Evolutionary conservation across 2,888 invertebrate species (phyloP).

Genomic region (Spatulosminthurus flaviceps): DNA sequence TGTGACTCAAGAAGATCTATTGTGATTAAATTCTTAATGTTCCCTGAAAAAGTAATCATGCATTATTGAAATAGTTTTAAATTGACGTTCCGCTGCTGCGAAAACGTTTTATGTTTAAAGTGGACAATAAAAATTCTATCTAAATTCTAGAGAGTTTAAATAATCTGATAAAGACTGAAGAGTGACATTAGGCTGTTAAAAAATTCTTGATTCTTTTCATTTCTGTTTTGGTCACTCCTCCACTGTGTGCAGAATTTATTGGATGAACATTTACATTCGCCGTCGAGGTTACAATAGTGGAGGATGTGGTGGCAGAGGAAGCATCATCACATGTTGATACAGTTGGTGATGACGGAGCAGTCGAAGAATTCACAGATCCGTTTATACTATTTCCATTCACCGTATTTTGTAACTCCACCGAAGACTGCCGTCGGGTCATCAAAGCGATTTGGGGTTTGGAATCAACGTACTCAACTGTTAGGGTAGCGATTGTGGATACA

Average conservation of each 20-base stretch:
- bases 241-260: background rate
- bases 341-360: background rate
- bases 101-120: too few relatives aligned
- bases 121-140: too few relatives aligned
- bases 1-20: too few relatives aligned
- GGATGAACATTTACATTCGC: slow-evolving; percentile 28
- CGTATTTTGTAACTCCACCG: background rate
- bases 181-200: slow-evolving; percentile 25
- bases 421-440: background rate
- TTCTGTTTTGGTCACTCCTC: slow-evolving; percentile 31
- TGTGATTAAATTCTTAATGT: too few relatives aligned
- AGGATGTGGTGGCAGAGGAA: background rate
- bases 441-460: background rate
- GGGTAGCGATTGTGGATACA: background rate
- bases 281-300: background rate
- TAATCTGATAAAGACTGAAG: background rate
- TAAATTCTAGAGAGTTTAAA: too few relatives aligned
- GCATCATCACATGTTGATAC: background rate
- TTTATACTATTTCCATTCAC: slow-evolving; percentile 6
- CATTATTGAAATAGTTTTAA: too few relatives aligned
- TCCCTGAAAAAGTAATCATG: too few relatives aligned
- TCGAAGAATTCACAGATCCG: background rate
- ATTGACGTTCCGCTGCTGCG: too few relatives aligned
- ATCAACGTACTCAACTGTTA: background rate
- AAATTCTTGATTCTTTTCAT: slow-evolving; percentile 44